Evolutionary conservation across 2,113 vertebrate species (phyloP), one percentile per base, ranked within the genome.

Genomic region (Acrocephalus kingi): DNA sequence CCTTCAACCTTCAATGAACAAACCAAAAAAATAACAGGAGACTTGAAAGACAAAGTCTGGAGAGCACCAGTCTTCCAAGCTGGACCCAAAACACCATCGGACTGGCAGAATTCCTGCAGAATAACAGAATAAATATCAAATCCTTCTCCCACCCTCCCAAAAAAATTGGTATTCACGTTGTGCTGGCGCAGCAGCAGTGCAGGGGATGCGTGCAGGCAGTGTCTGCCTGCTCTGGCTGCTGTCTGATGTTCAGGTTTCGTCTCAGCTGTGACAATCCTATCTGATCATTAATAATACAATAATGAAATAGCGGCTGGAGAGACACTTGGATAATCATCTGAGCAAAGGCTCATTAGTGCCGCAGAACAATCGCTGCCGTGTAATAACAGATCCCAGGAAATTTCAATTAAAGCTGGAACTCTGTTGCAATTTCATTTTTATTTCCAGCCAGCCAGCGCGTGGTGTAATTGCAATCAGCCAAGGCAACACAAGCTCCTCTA

Each of bases 371-470:
- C 95, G 78, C 95, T 52, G 98, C 95, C 15, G 21, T 97, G 97
- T 98, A 98, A 98, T 98, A 98, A 98, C 98, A 98, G 97, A 98
- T 98, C 98, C 97, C 97, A 98, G 97, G 98, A 98, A 98, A 98
- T 98, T 98, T 98, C 98, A 98, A 98, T 98, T 98, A 98, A 98
- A 98, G 96, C 97, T 97, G 97, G 95, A 98, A 98, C 97, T 98
- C 98, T 96, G 97, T 96, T 97, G 97, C 95, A 94, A 93, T 97
- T 97, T 97, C 96, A 94, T 97, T 96, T 96, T 97, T 91, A 77
- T 97, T 97, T 97, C 94, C 89, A 95, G 93, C 96, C 92, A 74
- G 77, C 22, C 80, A 37, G 94, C 31, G 74, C 90, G 80, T 69
- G 89, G 86, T 27, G 31, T 97, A 97, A 98, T 98, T 98, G 97